Conservation (phyloP, 1,140 invertebrate species). For the Platyscapa corneri region DNA sequence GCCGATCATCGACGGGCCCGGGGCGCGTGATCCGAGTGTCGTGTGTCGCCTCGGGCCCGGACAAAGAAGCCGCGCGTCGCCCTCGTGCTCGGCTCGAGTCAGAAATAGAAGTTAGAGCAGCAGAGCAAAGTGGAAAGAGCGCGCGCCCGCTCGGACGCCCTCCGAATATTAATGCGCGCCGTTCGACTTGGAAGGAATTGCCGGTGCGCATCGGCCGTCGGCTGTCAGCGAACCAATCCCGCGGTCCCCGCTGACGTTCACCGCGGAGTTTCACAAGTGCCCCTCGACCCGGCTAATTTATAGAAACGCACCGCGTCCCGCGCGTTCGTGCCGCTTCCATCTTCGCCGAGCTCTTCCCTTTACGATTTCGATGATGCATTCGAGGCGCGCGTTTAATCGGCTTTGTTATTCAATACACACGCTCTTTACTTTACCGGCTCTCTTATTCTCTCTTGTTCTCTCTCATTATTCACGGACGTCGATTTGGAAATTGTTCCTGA, state of each 20-base stretch:
- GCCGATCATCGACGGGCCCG: neutral
- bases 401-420: conserved; percentile 41
- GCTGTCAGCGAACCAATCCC: conserved; percentile 57
- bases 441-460: neutral
- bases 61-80: conserved; percentile 40
- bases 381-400: neutral
- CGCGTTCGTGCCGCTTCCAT: conserved; percentile 10
- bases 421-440: neutral
- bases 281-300: conserved; percentile 46
- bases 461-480: neutral
- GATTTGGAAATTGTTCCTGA: neutral
- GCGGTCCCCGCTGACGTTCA: neutral
- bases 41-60: neutral
- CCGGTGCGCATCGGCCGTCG: conserved; percentile 45
- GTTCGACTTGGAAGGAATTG: conserved; percentile 59
- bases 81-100: neutral
- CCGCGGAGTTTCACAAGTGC: conserved; percentile 34
- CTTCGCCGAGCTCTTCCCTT: neutral
- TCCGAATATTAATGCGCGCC: conserved; percentile 60
- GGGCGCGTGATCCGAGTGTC: neutral
- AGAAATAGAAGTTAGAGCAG: conserved; percentile 29
- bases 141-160: conserved; percentile 50
- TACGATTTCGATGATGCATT: neutral
- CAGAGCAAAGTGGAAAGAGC: conserved; percentile 17
- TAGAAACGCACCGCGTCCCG: conserved; percentile 42